phyloP scores from a whole-genome alignment of 1,140 invertebrate genomes.

The Trichonephila clavipes region DNA sequence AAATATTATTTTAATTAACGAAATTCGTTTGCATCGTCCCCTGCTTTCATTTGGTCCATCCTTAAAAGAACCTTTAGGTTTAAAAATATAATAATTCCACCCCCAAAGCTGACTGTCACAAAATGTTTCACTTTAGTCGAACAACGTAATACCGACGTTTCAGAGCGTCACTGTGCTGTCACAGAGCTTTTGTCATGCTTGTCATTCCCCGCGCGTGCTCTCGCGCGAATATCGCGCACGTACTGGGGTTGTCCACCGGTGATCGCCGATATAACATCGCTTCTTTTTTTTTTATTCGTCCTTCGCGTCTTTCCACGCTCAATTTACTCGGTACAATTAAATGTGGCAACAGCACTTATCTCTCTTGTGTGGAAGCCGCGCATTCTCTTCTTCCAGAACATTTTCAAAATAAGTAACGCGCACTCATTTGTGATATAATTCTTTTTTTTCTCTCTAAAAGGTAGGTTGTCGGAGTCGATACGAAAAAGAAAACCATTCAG shows the following conservation, averaged over 20 bases:
- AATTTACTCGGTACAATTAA: slow-evolving; percentile 22
- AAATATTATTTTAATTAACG: no score
- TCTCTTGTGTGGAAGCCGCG: neutral
- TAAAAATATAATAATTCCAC: no score
- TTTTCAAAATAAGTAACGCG: neutral
- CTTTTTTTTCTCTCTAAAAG: no score
- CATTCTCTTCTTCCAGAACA: neutral
- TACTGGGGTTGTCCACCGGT: slow-evolving; percentile 4
- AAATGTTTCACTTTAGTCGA: no score
- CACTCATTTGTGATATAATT: no score
- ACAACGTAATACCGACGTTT: no score
- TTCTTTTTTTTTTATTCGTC: neutral
- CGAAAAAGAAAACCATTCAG: no score
- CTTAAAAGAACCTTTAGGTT: neutral
- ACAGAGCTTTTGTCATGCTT: neutral
- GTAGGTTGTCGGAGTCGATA: no score
- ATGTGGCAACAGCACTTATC: neutral
- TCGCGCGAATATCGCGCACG: neutral
- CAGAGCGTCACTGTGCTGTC: neutral
- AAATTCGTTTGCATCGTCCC: neutral
- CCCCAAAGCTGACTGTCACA: no score
- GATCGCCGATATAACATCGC: neutral
- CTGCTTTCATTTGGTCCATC: neutral
- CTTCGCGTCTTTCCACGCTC: slow-evolving; percentile 24
- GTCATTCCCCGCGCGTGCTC: neutral